Base-by-base conservation (phyloP, 2,888 invertebrate species). In the Acanthopleura granulata region DNA sequence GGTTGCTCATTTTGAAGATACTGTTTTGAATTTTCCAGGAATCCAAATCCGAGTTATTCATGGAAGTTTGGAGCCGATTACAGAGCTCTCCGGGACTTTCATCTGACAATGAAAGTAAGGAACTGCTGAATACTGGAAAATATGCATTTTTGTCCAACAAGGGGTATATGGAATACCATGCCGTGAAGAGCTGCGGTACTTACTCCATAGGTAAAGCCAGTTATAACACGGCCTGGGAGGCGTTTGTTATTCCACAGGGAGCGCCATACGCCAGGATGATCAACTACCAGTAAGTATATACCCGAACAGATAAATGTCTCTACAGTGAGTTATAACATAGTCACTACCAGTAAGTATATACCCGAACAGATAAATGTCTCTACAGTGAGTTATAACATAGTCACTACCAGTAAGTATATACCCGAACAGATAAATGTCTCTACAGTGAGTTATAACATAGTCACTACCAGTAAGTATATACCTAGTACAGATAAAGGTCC, bases 121-220 rank as follows among this genome's bases (percentile, higher is more conserved):
- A 70, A 15, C 12, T 82, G 22, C 30, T 71, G 9, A 18, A 25
- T 29, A 50, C 61, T 12, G 76, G 78, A 0, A 70, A 74, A 11
- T 75, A 74, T 22, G 83, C 83, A 12, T 83, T 74, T 66, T 79
- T 84, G 79, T 80, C 81, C 0, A 82, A 83, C 70, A 71, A 76
- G 29, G 77, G 76, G 0, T 79, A 80, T 72, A 66, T 82, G n/a
- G 78, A 79, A 29, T 81, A 83, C 73, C 76, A 75, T 30, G 77
- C 78, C 40, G 49, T 73, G 25, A 75, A 76, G 15, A 76, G 78
- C 62, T 81, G 83, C 71, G 71, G 75, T 18, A 74, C 61, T 0
- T 78, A 76, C 50, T 70, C 76, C n/a, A 25, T 82, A 49, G 81
- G 80, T 18, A 78, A 77, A 27, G 81, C 81, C 49, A 78, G 74